Evolutionary conservation across 2,113 vertebrate species (phyloP).

Genomic region (Setophaga coronata): DNA sequence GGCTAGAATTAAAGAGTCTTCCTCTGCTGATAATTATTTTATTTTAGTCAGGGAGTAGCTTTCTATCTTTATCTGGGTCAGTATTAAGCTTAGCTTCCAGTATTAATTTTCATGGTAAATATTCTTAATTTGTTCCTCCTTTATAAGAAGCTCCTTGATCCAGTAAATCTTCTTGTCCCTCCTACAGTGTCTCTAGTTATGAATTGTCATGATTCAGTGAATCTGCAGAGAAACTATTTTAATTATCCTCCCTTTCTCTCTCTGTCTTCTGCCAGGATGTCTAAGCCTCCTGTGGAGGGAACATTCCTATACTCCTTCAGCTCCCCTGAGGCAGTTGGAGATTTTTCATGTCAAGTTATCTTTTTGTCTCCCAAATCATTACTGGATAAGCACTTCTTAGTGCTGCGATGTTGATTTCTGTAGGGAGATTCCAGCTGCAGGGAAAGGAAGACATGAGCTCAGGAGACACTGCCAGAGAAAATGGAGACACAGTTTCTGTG

Average conservation of each 20-base stretch:
- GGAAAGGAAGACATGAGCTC: neutral
- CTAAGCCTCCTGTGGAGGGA: neutral
- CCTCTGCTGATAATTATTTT: neutral
- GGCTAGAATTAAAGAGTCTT: neutral
- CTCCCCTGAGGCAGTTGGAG: constrained; percentile 4
- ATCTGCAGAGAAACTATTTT: constrained; percentile 36
- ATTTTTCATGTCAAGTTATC: constrained; percentile 43
- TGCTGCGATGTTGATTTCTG: neutral
- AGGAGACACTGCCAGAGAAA: neutral
- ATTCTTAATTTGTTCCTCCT: constrained; percentile 49
- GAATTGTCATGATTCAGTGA: constrained; percentile 49
- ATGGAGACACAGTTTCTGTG: neutral
- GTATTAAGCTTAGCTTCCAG: constrained; percentile 43
- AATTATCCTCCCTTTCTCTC: constrained; percentile 20
- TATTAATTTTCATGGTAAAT: constrained; percentile 41
- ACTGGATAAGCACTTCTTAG: constrained; percentile 12
- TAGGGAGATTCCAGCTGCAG: neutral
- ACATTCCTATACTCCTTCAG: neutral
- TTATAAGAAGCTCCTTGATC: constrained; percentile 29
- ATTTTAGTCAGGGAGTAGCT: constrained; percentile 31
- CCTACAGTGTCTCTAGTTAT: constrained; percentile 12
- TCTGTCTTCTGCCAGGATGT: neutral
- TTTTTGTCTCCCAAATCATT: neutral
- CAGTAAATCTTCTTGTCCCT: constrained; percentile 47
- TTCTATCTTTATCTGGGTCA: constrained; percentile 28